Percentiles rank a stretch among this genome's conserved stretches.
phyloP scores from a whole-genome alignment of 2,797 vertebrate genomes.

The Selene dorsalis region DNA sequence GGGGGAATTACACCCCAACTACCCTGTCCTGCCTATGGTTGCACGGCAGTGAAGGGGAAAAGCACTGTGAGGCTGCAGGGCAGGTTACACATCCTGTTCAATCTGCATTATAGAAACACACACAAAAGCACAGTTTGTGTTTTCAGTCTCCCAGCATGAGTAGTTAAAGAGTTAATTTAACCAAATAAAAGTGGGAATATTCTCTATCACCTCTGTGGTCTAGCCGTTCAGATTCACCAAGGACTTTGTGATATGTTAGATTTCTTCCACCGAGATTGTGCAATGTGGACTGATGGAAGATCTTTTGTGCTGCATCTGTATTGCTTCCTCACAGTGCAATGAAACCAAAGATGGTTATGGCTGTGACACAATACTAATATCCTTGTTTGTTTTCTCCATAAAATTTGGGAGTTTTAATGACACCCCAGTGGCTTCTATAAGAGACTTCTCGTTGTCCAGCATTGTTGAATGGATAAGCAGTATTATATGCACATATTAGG shows the following conservation, averaged over 20 bases:
- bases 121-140: background rate
- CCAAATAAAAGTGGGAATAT: background rate
- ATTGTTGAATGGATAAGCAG: constrained; percentile 4
- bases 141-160: background rate
- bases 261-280: background rate
- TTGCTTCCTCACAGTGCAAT: background rate
- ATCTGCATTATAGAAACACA: constrained; percentile 9
- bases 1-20: constrained; percentile 12
- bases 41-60: constrained; percentile 23
- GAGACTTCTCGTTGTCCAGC: background rate
- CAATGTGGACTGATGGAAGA: background rate
- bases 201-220: background rate
- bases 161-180: background rate
- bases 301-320: background rate
- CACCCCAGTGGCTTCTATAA: background rate
- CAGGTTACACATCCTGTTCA: constrained; percentile 39
- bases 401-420: background rate
- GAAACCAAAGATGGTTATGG: background rate
- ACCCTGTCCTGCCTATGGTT: constrained; percentile 15
- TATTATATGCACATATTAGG: constrained; percentile 35
- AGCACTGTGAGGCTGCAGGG: constrained; percentile 24
- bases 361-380: background rate
- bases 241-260: background rate
- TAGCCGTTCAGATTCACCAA: background rate
- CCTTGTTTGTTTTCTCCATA: background rate